A percentile compares a stretch with the other conserved stretches of the same genome.
Conservation (phyloP, 2,797 vertebrate genomes). For the Melanotaenia pygmaea region DNA sequence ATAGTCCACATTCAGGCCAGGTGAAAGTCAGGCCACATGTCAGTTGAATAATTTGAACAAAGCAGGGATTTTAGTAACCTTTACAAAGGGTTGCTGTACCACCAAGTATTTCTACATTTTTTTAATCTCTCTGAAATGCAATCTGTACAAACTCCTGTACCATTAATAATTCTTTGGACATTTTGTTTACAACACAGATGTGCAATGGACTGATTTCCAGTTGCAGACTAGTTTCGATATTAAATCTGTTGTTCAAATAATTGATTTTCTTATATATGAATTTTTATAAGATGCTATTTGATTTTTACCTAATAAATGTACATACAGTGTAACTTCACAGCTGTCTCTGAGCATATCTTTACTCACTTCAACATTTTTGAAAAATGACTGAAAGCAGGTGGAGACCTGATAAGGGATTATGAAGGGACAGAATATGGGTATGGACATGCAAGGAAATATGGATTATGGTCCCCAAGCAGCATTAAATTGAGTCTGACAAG, state of each 20-base stretch:
- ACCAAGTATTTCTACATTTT: slow-evolving; percentile 33
- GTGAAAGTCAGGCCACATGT: slow-evolving; percentile 20
- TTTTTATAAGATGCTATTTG: slow-evolving; percentile 68
- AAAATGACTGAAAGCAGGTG: too few species aligned
- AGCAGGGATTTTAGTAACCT: slow-evolving; percentile 40
- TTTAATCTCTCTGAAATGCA: slow-evolving; percentile 11
- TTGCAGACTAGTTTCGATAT: slow-evolving; percentile 27
- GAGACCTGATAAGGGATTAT: neutral
- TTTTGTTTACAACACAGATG: slow-evolving; percentile 43
- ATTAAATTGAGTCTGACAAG: too few species aligned
- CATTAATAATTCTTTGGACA: slow-evolving; percentile 15
- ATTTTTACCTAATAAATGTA: slow-evolving; percentile 79
- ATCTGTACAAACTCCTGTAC: slow-evolving; percentile 6
- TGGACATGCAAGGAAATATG: neutral
- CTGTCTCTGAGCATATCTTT: neutral
- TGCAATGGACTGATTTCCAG: slow-evolving; percentile 43
- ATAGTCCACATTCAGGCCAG: slow-evolving; percentile 1
- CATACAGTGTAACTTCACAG: slow-evolving; percentile 16
- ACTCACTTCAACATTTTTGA: neutral
- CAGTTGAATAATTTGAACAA: slow-evolving; percentile 45
- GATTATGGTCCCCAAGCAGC: too few species aligned
- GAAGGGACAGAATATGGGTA: neutral
- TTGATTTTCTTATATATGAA: slow-evolving; percentile 60
- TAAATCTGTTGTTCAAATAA: slow-evolving; percentile 31
- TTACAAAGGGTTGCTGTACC: slow-evolving; percentile 22